phyloP scores from a whole-genome alignment of 1,140 invertebrate species.

The Hylyphantes graminicola region DNA sequence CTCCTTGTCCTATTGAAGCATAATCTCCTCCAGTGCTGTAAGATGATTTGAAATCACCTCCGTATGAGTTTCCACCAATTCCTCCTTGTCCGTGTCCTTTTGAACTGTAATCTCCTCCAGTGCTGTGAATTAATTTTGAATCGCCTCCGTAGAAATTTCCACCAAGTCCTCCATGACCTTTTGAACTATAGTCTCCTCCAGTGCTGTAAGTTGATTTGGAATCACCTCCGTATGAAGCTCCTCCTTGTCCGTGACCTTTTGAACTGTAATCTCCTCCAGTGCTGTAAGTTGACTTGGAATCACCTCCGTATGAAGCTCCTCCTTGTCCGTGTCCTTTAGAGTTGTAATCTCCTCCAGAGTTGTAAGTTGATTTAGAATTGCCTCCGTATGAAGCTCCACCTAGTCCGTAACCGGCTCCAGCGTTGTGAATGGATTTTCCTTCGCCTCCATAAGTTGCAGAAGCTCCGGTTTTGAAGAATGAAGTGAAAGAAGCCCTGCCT shows the following conservation, averaged over 20 bases:
- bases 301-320: not conserved
- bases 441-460: not conserved
- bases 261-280: not conserved
- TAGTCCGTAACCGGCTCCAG: not conserved
- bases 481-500: not conserved
- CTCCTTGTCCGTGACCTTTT: not conserved
- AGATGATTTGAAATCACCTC: not conserved
- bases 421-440: not conserved
- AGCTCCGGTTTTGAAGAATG: constrained; percentile 11
- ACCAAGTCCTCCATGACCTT: not conserved
- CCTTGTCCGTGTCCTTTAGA: not conserved
- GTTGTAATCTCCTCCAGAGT: not conserved
- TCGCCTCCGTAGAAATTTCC: not conserved
- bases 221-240: not conserved
- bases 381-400: not conserved
- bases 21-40: not conserved
- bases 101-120: not conserved
- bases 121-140: not conserved
- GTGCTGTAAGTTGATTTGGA: not conserved
- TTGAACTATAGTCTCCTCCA: not conserved
- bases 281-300: not conserved
- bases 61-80: not conserved
- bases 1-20: not conserved
- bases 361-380: not conserved
- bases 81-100: not conserved